A percentile compares a stretch with the other conserved stretches of the same genome.
phyloP scores from a whole-genome alignment of 2,797 vertebrate genomes.

The Denticeps clupeoides region DNA sequence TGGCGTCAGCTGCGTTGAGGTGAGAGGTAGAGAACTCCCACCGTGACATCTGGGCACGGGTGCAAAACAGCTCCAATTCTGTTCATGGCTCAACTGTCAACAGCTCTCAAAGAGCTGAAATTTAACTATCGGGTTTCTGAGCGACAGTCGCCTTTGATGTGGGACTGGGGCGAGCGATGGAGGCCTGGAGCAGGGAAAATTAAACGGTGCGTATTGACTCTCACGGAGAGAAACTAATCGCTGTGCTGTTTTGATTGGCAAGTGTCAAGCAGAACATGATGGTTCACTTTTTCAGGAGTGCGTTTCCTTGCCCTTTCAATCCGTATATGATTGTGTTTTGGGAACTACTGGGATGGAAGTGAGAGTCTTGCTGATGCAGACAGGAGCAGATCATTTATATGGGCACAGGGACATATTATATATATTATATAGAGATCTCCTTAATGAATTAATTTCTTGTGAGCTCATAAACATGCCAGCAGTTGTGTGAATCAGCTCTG shows the following conservation, averaged over 20 bases:
- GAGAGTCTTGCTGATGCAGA: too few species aligned
- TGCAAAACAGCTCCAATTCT: conserved; percentile 7
- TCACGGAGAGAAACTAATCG: conserved; percentile 8
- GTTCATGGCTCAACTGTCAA: conserved; percentile 16
- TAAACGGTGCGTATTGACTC: conserved; percentile 7
- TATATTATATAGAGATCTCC: too few species aligned
- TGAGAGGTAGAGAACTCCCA: too few species aligned
- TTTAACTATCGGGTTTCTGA: conserved; percentile 15
- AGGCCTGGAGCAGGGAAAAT: neutral
- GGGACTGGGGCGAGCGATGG: neutral
- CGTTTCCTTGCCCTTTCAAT: conserved; percentile 14
- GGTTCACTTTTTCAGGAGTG: conserved; percentile 18
- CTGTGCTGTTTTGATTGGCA: conserved; percentile 17
- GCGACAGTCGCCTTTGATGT: conserved; percentile 15
- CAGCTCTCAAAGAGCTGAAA: conserved; percentile 17
- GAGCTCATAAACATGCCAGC: too few species aligned
- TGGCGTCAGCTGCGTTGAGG: neutral
- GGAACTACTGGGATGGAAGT: too few species aligned
- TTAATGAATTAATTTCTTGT: too few species aligned
- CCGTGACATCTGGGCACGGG: conserved; percentile 11
- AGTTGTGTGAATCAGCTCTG: too few species aligned
- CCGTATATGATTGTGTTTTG: too few species aligned
- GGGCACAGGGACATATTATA: too few species aligned
- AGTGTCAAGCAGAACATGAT: conserved; percentile 9
- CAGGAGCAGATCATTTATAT: too few species aligned